These are phyloP conservation scores for Lordiphosa andalusiaca DNA, from an alignment of 2,888 invertebrate genomes.

Conservation along the genomic window DNA sequence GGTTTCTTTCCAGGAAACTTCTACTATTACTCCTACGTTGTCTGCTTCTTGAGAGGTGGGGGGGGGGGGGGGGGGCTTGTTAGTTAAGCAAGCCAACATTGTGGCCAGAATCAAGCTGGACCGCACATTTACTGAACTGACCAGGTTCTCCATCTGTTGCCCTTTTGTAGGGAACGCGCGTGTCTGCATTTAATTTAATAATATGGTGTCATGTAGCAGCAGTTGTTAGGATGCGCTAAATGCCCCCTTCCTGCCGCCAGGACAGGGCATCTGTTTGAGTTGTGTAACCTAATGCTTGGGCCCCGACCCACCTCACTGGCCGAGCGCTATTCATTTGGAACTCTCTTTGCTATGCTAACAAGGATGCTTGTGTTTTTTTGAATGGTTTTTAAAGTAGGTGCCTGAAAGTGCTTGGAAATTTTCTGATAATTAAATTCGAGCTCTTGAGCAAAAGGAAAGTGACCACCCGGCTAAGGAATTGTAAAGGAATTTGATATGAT, in stretches of 20 bases:
- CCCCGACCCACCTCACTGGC: slow-evolving; percentile 3
- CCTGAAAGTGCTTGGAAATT: too few species aligned
- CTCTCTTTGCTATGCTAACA: too few species aligned
- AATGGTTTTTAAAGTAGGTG: too few species aligned
- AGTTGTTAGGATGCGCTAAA: slow-evolving; percentile 72
- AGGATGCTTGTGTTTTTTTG: too few species aligned
- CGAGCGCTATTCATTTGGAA: too few species aligned
- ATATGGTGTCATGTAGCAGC: slow-evolving; percentile 74
- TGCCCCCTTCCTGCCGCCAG: slow-evolving; percentile 39
- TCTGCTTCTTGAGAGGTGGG: slow-evolving; percentile 11
- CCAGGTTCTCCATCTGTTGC: slow-evolving; percentile 55
- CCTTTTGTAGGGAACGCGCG: slow-evolving; percentile 54
- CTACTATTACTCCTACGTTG: too few species aligned
- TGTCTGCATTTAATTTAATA: slow-evolving; percentile 72
- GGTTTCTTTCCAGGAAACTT: slow-evolving; percentile 47
- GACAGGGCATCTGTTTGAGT: slow-evolving; percentile 60
- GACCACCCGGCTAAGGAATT: too few species aligned
- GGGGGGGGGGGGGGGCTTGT: slow-evolving; percentile 49
- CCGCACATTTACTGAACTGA: slow-evolving; percentile 49
- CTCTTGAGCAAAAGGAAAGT: too few species aligned
- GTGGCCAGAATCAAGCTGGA: slow-evolving; percentile 17
- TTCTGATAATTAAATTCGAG: not conserved
- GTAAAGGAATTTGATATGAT: too few species aligned
- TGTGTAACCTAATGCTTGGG: slow-evolving; percentile 57
- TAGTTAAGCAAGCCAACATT: slow-evolving; percentile 46